Evolutionary conservation across 2,113 vertebrate genomes (phyloP), one percentile per base, ranked within the genome.

Genomic region (Elgaria multicarinata): DNA sequence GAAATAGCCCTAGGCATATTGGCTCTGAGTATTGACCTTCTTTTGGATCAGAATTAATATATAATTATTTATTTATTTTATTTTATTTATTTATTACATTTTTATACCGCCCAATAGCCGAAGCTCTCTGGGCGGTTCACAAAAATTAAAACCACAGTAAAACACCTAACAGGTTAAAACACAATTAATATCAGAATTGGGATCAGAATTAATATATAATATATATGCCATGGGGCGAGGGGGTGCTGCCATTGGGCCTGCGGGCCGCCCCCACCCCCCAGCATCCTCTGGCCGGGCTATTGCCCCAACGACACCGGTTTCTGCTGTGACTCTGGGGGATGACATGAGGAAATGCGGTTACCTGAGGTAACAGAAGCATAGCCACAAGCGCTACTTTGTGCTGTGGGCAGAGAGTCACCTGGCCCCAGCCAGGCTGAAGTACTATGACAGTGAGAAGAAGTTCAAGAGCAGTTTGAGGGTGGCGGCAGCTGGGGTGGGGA

Each of bases 391-490:
- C 20, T 99, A 99, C 95, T 99, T 99, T 92, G 99, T 99, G 72
- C 97, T 99, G 42, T 97, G 98, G 91, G 97, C 97, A 13, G 97
- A 98, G 92, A 99, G 98, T 87, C 98, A 97, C 88, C 96, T 98
- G 90, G 98, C 98, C 50, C 98, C 98, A 7, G 98, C 98, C 92
- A 97, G 98, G 28, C 94, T 99, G 94, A 99, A 99, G 95, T 99
- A 99, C 97, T 99, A 99, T 86, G 98, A 99, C 97, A 99, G 98
- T 90, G 99, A 99, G 96, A 99, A 99, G 98, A 99, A 99, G 96
- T 99, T 99, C 97, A 97, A 98, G 86, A 98, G 96, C 96, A 98
- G 98, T 92, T 94, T 98, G 86, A 97, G 98, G 75, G 97, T 97
- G 0, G 97, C 92, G 0, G 96, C 93, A 0, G 93, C 93, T n/a